phyloP scores from a whole-genome alignment of 2,113 vertebrate species.

The Bombycilla garrulus region DNA sequence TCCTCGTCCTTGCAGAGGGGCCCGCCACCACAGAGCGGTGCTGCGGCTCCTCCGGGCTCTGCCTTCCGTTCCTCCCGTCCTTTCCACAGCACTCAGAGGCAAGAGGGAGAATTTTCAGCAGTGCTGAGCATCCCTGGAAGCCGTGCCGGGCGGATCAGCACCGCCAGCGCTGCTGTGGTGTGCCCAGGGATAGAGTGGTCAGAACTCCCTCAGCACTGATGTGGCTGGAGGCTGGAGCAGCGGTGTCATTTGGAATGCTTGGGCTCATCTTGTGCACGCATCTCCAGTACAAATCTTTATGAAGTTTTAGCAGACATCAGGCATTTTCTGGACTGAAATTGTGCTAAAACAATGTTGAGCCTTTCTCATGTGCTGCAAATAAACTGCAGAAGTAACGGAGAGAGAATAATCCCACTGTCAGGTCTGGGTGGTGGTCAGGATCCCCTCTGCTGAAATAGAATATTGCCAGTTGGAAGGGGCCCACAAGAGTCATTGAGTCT shows the following conservation, averaged over 20 bases:
- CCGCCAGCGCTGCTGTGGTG: not conserved
- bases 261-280: not conserved
- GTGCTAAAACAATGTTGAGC: not conserved
- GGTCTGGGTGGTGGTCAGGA: not conserved
- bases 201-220: fast-evolving
- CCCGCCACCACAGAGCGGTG: not conserved
- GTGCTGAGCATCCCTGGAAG: not conserved
- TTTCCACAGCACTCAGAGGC: fast-evolving
- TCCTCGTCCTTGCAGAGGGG: not conserved
- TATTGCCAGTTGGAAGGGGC: not conserved
- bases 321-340: not conserved
- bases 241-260: fast-evolving
- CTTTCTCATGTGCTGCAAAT: not conserved
- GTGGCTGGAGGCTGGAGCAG: not conserved
- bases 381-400: not conserved
- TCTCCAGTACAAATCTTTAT: not conserved
- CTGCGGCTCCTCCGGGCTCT: not conserved
- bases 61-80: not conserved
- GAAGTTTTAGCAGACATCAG: not conserved
- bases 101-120: not conserved
- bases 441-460: not conserved
- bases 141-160: fast-evolving
- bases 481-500: not conserved
- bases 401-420: not conserved
- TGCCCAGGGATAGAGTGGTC: fast-evolving